Evolutionary conservation across 2,113 vertebrate species (phyloP), one percentile per base, ranked within the genome.

Genomic region (Panthera tigris): DNA sequence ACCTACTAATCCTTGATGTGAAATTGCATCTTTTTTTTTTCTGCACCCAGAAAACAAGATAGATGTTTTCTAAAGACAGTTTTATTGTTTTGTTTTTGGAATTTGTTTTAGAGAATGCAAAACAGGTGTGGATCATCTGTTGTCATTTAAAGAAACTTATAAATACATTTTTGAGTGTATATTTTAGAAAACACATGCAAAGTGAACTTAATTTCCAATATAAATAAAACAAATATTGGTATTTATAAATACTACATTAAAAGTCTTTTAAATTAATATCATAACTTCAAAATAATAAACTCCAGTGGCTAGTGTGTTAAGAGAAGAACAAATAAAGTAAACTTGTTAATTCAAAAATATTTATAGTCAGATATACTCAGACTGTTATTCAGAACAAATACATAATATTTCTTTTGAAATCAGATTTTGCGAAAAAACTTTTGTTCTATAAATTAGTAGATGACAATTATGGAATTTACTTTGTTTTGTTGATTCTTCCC

Each of bases 81-180:
- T 98, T 98, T 92, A 93, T 98, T 98, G 97, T 96, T 98, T 96
- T 97, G 80, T 91, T 90, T 89, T 98, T 85, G n/a, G 41, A 91
- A 78, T 97, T 97, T 97, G 85, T 97, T 97, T 98, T 91, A 89
- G 93, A 98, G 98, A 98, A 96, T 95, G 96, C 41, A 82, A 94
- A 97, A 98, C 97, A 98, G 98, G 86, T 98, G 98, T 97, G 96
- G 91, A 76, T 98, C 97, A 98, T 98, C 97, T 98, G 96, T 88
- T 97, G 80, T 89, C 94, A 96, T 96, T 97, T 95, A 97, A 97
- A 98, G 57, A 96, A 98, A 98, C 89, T 89, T 97, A 63, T 61
- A 96, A 97, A 90, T 88, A 36, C 95, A 98, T 97, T 96, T 97
- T 66, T 90, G 69, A 95, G 89, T 97, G 93, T 98, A 29, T 52